Evolutionary conservation across 2,113 vertebrate genomes (phyloP), one percentile per base, ranked within the genome.

Genomic region (Heteronetta atricapilla): DNA sequence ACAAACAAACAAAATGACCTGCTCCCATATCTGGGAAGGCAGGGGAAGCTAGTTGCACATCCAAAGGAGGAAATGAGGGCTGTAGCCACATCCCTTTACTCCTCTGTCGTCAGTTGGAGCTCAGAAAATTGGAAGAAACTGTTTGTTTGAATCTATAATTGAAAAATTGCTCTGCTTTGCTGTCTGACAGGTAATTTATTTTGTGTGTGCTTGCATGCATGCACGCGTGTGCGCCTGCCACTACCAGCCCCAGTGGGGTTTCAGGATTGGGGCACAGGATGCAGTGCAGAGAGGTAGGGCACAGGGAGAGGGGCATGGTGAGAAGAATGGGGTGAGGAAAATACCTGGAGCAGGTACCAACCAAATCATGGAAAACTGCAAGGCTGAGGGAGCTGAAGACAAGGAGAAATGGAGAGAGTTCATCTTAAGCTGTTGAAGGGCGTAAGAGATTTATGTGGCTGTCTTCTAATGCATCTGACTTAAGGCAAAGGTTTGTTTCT

Each of bases 401-500:
- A 36, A 9, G 46, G 52, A 69, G 38, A 83, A 73, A 23, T 38
- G 3, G 36, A 68, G 25, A 22, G 44, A 78, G 23, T 36, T 88
- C 26, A 70, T 9, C 26, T 88, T 36, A 62, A 66, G 7, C 70
- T 13, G 8, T 67, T 44, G 63, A 63, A 81, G 18, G 40, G 7
- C 67, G 23, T 17, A 60, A 73, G 68, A 74, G 13, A 8, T 48
- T 93, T 86, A 29, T 7, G 2, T 74, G 72, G 12, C 40, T 86
- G 42, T 68, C 17, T 16, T 86, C 26, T 63, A 55, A 18, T 36
- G 16, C 25, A 5, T 72, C 67, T 50, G 28, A 16, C 4, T 68
- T 69, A 20, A 0, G 0, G 19, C 3, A 0, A 53, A 77, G 34
- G 11, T 33, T 83, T 31, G 22, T 83, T 76, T 83, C 34, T 83